phyloP scores from a whole-genome alignment of 2,888 invertebrate genomes.

The Amiota minor region DNA sequence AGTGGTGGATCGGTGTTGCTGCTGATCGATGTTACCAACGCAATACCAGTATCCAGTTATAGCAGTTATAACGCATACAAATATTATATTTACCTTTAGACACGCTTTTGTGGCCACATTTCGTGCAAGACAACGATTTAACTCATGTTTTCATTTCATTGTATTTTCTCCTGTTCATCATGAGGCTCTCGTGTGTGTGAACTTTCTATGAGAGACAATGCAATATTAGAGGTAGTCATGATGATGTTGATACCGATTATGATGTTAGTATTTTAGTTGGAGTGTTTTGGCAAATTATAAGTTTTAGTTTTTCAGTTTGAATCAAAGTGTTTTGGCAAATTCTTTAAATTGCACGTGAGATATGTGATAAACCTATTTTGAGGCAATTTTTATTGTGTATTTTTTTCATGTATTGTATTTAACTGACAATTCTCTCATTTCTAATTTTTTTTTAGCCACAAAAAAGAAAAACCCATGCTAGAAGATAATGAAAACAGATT shows the following conservation, averaged over 20 bases:
- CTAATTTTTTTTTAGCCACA: too few relatives aligned
- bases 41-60: not conserved
- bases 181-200: constrained; percentile 21
- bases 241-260: not conserved
- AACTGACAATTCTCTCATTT: too few relatives aligned
- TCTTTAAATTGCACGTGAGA: constrained; percentile 60
- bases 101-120: constrained; percentile 42
- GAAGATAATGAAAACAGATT: constrained; percentile 40
- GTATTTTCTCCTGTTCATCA: not conserved
- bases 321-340: constrained; percentile 56
- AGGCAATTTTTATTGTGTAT: too few relatives aligned
- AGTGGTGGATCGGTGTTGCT: not conserved
- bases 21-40: constrained; percentile 22
- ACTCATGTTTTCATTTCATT: constrained; percentile 32
- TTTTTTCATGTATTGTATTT: too few relatives aligned
- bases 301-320: constrained; percentile 28
- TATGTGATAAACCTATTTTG: constrained; percentile 47
- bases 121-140: constrained; percentile 60
- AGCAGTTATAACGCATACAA: constrained; percentile 59
- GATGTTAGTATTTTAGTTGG: constrained; percentile 3
- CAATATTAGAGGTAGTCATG: not conserved
- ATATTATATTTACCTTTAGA: constrained; percentile 57
- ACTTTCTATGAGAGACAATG: not conserved
- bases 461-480: too few relatives aligned
- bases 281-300: constrained; percentile 45